Percentiles rank a stretch among this genome's conserved stretches.
Evolutionary conservation across 2,113 vertebrate species (phyloP).

Genomic region (Rhineura floridana): DNA sequence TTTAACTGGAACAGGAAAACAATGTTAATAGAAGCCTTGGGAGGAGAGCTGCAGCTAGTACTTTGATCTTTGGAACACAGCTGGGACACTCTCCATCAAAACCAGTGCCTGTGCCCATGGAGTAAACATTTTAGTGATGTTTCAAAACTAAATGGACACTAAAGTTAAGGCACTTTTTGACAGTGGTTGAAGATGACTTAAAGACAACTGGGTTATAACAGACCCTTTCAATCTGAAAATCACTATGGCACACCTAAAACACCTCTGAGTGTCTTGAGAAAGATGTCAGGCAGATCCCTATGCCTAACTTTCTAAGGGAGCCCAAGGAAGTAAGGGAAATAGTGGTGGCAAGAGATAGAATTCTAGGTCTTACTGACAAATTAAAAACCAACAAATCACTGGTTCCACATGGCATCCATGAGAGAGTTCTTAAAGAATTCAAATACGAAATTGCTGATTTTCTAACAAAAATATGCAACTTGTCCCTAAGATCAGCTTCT

Average conservation of each 20-base stretch:
- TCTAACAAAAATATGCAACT: too few species aligned
- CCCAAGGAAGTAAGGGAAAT: too few species aligned
- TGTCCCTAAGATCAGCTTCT: too few species aligned
- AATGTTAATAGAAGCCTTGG: neutral
- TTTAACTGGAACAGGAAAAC: neutral
- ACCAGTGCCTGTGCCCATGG: neutral
- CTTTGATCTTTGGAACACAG: neutral
- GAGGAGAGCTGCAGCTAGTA: neutral
- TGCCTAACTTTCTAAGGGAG: too few species aligned
- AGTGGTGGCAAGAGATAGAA: too few species aligned
- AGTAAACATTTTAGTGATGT: neutral
- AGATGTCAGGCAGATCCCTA: too few species aligned
- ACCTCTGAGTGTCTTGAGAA: neutral
- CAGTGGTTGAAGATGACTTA: neutral
- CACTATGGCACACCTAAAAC: neutral
- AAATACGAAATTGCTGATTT: too few species aligned
- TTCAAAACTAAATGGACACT: neutral
- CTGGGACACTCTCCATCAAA: neutral
- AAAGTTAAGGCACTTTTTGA: neutral
- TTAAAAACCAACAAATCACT: too few species aligned
- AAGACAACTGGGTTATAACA: neutral
- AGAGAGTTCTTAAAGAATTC: too few species aligned
- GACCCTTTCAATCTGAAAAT: neutral
- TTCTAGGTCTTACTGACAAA: too few species aligned
- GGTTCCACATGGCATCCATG: too few species aligned